Base-by-base conservation (phyloP, 2,113 vertebrate genomes). In the Nematolebias whitei region DNA sequence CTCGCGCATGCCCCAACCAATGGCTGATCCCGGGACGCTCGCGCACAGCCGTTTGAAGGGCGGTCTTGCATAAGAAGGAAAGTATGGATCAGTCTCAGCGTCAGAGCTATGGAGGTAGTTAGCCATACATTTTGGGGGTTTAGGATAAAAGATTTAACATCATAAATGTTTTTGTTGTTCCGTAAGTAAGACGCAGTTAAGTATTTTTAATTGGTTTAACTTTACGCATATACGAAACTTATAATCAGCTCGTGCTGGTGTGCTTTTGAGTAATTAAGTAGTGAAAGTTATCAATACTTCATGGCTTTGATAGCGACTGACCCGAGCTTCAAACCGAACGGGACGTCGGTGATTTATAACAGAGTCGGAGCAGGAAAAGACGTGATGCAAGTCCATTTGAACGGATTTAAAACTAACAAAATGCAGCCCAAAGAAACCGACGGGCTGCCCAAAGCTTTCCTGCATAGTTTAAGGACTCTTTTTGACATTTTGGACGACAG, bases 401-500 rank as follows among this genome's bases (percentile, higher is more conserved):
- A 60, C 12, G 19, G 63, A 20, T 74, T 71, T 52, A 77, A 71
- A 70, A 29, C 18, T 3, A 24, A 8, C 13, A 69, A 58, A 63
- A 88, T 90, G 89, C 90, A 90, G 40, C 77, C 86, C 0, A 87
- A 67, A 24, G 91, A 91, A 12, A 45, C 78, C 0, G 90, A 94
- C 32, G 94, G 95, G 1, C 88, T 96, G 0, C 96, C 97, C 1
- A 92, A 92, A 75, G 96, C 91, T 1, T 99, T 99, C 69, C 83
- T 99, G 49, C 95, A 94, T 82, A 98, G 96, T 64, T 78, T 99
- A 68, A 93, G 95, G 70, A 96, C 97, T 0, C 92, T 98, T 1
- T 99, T 96, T 86, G 96, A 98, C 76, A 98, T 98, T 66, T 82
- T 99, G 80, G 96, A 99, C 78, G 97, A 98, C 48, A 89, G 86